phyloP scores from a whole-genome alignment of 1,140 invertebrate genomes.

The Drosophila sp. region DNA sequence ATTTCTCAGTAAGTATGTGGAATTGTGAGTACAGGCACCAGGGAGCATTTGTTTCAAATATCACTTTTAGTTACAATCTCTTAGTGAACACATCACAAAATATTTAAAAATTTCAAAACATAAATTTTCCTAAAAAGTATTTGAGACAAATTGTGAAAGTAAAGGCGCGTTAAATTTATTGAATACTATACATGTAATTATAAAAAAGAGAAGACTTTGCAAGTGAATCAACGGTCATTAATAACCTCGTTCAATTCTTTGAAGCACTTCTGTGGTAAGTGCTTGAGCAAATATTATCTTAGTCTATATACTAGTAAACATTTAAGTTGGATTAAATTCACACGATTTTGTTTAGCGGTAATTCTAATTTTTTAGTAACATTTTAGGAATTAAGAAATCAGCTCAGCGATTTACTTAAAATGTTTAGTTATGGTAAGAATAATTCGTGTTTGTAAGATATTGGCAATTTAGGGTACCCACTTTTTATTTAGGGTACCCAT shows the following conservation, averaged over 20 bases:
- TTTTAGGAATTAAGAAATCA: no score
- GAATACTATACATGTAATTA: background rate
- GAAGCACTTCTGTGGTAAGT: constrained; percentile 10
- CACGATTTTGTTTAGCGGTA: no score
- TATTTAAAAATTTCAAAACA: constrained; percentile 1
- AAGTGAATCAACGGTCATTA: background rate
- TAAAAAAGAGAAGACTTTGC: background rate
- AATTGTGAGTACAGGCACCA: background rate
- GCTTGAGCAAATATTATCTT: background rate
- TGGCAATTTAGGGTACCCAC: no score
- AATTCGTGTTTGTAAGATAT: no score
- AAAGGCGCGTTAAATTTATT: background rate
- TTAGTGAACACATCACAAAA: constrained; percentile 32
- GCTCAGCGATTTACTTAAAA: no score
- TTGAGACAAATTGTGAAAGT: constrained; percentile 10
- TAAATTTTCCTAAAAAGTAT: constrained; percentile 20
- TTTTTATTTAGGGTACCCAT: no score
- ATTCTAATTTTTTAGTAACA: no score
- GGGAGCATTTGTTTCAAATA: background rate
- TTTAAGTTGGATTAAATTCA: no score
- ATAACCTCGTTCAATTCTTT: background rate
- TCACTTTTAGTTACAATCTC: constrained; percentile 16
- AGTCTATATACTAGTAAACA: no score
- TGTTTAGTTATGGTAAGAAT: no score
- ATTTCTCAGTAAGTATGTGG: background rate